Conservation (phyloP, 2,797 vertebrate genomes). For the Selene dorsalis region DNA sequence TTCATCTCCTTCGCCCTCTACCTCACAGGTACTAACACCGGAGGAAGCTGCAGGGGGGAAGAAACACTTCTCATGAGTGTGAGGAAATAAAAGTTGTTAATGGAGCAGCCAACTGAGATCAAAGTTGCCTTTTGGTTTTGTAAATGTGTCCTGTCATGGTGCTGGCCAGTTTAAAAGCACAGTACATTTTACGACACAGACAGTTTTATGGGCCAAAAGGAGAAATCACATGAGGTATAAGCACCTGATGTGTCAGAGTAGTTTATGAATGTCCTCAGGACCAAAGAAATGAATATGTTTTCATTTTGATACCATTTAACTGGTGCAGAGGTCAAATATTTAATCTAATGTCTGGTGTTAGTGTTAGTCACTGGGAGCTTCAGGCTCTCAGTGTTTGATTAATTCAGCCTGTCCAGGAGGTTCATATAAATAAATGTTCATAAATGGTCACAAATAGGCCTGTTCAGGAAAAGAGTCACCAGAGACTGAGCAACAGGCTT, state of each 20-base stretch:
- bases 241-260: too few species aligned
- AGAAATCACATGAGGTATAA: not conserved
- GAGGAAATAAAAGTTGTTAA: not conserved
- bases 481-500: not conserved
- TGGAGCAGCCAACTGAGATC: not conserved
- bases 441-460: not conserved
- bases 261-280: not conserved
- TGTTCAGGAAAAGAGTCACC: not conserved
- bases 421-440: not conserved
- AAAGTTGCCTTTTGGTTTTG: not conserved
- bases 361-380: not conserved
- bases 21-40: conserved; percentile 87
- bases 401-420: too few species aligned
- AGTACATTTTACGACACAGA: not conserved
- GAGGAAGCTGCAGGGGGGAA: not conserved
- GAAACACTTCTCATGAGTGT: not conserved
- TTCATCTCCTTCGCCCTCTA: conserved; percentile 98
- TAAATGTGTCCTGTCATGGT: not conserved
- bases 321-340: too few species aligned
- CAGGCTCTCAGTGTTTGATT: not conserved
- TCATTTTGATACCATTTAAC: not conserved
- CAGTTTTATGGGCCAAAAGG: not conserved
- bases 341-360: too few species aligned
- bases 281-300: not conserved
- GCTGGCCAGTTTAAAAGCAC: not conserved